Evolutionary conservation across 2,888 invertebrate species (phyloP).

Genomic region (Tiliacea citrago): DNA sequence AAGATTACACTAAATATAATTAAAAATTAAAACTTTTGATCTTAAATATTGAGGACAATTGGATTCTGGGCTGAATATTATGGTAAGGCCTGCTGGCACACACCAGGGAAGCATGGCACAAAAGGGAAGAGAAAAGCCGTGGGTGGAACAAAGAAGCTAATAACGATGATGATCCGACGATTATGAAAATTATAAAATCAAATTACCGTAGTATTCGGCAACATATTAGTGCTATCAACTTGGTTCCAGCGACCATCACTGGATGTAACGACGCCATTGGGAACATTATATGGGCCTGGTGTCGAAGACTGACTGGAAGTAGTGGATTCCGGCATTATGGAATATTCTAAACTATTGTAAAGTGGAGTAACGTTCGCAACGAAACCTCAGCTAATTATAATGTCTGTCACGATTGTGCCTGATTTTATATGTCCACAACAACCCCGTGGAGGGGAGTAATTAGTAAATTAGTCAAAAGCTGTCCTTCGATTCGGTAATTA

Average conservation of each 20-base stretch:
- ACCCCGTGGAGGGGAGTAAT: slow-evolving; percentile 65
- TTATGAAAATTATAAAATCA: slow-evolving; percentile 11
- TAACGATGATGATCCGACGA: too few species aligned
- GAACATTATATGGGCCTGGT: slow-evolving; percentile 39
- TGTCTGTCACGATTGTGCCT: slow-evolving; percentile 65
- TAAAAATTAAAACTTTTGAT: background rate
- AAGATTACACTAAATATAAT: background rate
- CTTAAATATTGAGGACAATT: background rate
- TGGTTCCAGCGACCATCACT: slow-evolving; percentile 71
- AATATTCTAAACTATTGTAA: background rate
- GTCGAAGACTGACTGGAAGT: slow-evolving; percentile 46
- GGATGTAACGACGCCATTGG: slow-evolving; percentile 35
- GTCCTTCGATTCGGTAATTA: slow-evolving; percentile 66
- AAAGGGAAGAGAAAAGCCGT: background rate
- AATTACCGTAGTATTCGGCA: slow-evolving; percentile 70
- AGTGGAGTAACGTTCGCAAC: slow-evolving; percentile 63
- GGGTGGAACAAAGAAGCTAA: background rate
- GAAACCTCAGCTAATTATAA: slow-evolving; percentile 73
- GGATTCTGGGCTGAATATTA: background rate
- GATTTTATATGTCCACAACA: slow-evolving; percentile 76
- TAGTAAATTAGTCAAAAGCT: slow-evolving; percentile 68
- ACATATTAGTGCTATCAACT: slow-evolving; percentile 50
- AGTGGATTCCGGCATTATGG: slow-evolving; percentile 63
- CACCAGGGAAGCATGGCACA: background rate
- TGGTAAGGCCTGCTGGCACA: background rate